Conservation (phyloP, 1,140 invertebrate species). For the Drosophila ficusphila region DNA sequence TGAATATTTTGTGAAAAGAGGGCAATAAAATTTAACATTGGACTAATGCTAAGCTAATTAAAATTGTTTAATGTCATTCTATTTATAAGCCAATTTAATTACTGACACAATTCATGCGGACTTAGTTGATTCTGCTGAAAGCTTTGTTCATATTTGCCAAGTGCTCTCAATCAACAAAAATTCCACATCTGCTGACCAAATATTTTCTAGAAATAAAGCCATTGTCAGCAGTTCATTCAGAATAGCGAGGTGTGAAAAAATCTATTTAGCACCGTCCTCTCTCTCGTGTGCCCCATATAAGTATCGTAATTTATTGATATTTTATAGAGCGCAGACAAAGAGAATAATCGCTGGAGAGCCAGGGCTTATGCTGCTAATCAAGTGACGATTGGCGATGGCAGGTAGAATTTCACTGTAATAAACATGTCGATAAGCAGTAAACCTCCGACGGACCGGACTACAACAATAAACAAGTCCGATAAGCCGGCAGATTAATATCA, state of each 20-base stretch:
- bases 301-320: conserved; percentile 59
- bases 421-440: conserved; percentile 59
- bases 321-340: conserved; percentile 27
- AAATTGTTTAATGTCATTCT: background rate
- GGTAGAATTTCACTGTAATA: conserved; percentile 49
- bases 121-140: background rate
- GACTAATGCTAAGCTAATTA: background rate
- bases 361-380: conserved; percentile 58
- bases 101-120: background rate
- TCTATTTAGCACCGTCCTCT: conserved; percentile 50
- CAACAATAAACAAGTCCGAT: conserved; percentile 61
- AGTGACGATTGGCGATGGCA: conserved; percentile 51
- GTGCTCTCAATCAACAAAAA: conserved; percentile 3
- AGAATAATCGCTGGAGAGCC: conserved; percentile 13
- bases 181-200: background rate
- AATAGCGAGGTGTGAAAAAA: conserved; percentile 48
- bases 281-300: conserved; percentile 9
- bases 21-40: too few species aligned
- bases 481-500: conserved; percentile 57
- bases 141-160: background rate
- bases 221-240: conserved; percentile 5
- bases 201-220: background rate
- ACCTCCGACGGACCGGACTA: conserved; percentile 32
- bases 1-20: too few species aligned
- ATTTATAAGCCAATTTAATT: background rate